Evolutionary conservation across 1,140 invertebrate genomes (phyloP).

Genomic region (Bombus consobrinus): DNA sequence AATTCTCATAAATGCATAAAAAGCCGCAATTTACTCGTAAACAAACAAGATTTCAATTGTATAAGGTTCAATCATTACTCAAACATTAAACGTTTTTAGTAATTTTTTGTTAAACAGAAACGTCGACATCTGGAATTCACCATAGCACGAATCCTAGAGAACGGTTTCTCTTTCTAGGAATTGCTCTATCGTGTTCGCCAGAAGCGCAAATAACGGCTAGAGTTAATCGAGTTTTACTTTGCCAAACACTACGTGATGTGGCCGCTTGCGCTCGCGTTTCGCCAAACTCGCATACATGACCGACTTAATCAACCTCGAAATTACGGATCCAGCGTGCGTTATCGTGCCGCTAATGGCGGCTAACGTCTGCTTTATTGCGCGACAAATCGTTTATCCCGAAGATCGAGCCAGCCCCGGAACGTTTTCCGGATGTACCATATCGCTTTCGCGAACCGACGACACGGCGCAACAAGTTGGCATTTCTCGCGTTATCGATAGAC

Average conservation of each 20-base stretch:
- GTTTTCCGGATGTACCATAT: neutral
- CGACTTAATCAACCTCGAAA: conserved; percentile 43
- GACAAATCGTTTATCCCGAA: conserved; percentile 8
- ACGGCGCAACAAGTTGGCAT: conserved; percentile 10
- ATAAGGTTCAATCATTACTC: neutral
- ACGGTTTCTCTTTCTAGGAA: neutral
- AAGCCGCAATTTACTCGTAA: too few species aligned
- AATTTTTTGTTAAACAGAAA: neutral
- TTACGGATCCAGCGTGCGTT: conserved; percentile 13
- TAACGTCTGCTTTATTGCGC: conserved; percentile 12
- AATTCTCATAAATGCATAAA: too few species aligned
- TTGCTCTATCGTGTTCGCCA: neutral
- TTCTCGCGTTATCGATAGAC: conserved; percentile 9
- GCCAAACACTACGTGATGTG: conserved; percentile 38
- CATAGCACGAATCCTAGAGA: neutral
- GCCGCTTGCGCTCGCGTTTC: conserved; percentile 7
- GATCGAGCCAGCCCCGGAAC: neutral
- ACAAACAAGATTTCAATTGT: too few species aligned
- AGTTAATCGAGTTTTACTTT: conserved; percentile 52
- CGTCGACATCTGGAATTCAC: neutral
- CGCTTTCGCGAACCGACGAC: conserved; percentile 1
- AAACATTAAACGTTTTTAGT: neutral
- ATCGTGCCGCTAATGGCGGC: conserved; percentile 20
- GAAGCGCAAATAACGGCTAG: conserved; percentile 19
- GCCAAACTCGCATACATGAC: conserved; percentile 10